Conservation (phyloP, 35 echinoderm and acorn worm species). For the Heliocidaris erythrogramma region DNA sequence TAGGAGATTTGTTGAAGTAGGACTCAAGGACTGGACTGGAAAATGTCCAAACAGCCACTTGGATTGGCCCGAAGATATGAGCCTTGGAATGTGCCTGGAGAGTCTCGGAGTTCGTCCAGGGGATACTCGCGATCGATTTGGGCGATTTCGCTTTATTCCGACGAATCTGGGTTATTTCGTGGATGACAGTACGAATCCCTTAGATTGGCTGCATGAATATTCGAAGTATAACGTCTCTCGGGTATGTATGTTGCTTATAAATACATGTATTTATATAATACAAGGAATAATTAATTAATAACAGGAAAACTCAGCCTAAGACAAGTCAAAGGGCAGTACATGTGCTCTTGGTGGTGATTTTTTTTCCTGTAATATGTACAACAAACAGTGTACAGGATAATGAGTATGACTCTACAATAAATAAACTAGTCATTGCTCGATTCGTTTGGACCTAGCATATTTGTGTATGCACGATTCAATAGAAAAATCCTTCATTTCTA, state of each 20-base stretch:
- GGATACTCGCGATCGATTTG: slow-evolving; percentile 30
- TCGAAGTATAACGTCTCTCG: not conserved
- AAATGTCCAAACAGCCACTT: not conserved
- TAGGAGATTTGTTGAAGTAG: slow-evolving; percentile 52
- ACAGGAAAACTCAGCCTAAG: too few relatives aligned
- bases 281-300: too few relatives aligned
- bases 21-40: not conserved
- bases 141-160: not conserved
- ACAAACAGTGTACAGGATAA: too few relatives aligned
- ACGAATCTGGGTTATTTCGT: not conserved
- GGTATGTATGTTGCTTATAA: not conserved
- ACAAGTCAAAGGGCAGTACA: too few relatives aligned
- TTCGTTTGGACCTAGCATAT: too few relatives aligned
- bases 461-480: too few relatives aligned
- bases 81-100: slow-evolving; percentile 47
- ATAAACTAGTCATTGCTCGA: too few relatives aligned
- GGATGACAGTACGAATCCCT: not conserved
- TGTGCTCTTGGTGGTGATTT: too few relatives aligned
- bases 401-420: too few relatives aligned
- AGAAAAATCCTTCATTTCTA: too few relatives aligned
- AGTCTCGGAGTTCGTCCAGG: slow-evolving; percentile 35
- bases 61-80: slow-evolving; percentile 31
- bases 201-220: not conserved
- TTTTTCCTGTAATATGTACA: too few relatives aligned
- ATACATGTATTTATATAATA: too few relatives aligned